These are phyloP conservation scores for Tiaroga cobitis DNA, from an alignment of 2,797 vertebrate species.

Conservation along the genomic window DNA sequence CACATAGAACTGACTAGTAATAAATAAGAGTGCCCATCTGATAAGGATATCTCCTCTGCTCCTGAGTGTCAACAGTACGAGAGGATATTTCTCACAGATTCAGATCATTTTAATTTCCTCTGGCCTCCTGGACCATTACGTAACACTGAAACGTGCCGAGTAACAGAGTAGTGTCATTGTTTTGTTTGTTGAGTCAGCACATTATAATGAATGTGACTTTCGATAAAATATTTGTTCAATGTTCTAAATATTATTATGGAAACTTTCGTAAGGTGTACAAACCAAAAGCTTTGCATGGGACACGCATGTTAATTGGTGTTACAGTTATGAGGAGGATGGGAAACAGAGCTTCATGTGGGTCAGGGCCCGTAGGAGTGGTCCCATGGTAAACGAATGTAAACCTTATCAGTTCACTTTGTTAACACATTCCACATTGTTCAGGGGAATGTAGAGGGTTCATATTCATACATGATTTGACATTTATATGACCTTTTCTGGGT, in stretches of 20 bases:
- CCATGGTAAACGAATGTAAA: constrained; percentile 48
- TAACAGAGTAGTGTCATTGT: not conserved
- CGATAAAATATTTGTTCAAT: not conserved
- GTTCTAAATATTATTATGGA: not conserved
- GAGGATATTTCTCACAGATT: constrained; percentile 52
- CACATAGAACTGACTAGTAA: not conserved
- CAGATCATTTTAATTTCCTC: constrained; percentile 54
- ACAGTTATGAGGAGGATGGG: constrained; percentile 13
- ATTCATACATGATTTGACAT: constrained; percentile 21
- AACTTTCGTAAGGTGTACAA: not conserved
- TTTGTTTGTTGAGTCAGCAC: not conserved
- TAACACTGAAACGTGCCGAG: not conserved
- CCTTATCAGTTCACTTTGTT: constrained; percentile 44
- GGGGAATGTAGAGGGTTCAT: constrained; percentile 52
- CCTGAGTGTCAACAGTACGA: not conserved
- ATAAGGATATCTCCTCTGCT: constrained; percentile 11
- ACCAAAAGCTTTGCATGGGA: not conserved
- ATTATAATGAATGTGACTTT: not conserved
- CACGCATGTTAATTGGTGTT: not conserved
- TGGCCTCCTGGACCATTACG: not conserved
- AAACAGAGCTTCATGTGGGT: constrained; percentile 21
- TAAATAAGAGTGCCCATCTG: not conserved
- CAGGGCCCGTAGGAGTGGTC: constrained; percentile 1
- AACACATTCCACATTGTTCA: constrained; percentile 68
- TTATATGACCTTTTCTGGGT: not conserved